These are phyloP conservation scores for Cephonodes hylas DNA, from an alignment of 2,888 invertebrate species.

Conservation along the genomic window DNA sequence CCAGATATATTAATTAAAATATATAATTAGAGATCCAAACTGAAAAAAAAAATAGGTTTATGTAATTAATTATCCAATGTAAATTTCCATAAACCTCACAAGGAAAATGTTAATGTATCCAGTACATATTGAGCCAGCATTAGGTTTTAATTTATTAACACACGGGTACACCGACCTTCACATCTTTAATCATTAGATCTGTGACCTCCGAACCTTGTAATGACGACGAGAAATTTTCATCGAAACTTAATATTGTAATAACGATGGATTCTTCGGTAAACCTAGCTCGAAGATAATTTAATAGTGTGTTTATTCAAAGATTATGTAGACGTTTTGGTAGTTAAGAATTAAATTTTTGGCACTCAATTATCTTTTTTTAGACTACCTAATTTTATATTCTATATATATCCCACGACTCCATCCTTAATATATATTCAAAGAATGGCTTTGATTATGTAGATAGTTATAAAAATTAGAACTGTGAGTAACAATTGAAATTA, in stretches of 20 bases:
- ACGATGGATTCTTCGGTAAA: not conserved
- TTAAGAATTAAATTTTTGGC: not conserved
- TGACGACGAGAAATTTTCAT: not conserved
- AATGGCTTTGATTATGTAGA: no score
- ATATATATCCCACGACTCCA: no score
- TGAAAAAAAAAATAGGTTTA: no score
- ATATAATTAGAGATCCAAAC: not conserved
- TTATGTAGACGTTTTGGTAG: not conserved
- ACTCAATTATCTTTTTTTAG: not conserved
- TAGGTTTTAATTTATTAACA: not conserved
- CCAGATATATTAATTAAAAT: slow-evolving; percentile 1
- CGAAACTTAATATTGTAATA: not conserved
- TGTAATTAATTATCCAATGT: no score
- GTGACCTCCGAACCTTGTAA: not conserved
- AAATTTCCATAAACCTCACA: no score
- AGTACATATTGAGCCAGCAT: no score
- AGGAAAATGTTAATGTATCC: not conserved
- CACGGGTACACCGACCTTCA: not conserved
- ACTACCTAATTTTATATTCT: no score
- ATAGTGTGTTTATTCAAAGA: not conserved
- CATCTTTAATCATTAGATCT: not conserved
- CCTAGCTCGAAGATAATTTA: no score
- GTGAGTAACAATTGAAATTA: no score
- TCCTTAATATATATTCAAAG: no score
- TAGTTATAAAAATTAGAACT: no score